Evolutionary conservation across 2,888 invertebrate genomes (phyloP).

Genomic region (Macroteleia sp.): DNA sequence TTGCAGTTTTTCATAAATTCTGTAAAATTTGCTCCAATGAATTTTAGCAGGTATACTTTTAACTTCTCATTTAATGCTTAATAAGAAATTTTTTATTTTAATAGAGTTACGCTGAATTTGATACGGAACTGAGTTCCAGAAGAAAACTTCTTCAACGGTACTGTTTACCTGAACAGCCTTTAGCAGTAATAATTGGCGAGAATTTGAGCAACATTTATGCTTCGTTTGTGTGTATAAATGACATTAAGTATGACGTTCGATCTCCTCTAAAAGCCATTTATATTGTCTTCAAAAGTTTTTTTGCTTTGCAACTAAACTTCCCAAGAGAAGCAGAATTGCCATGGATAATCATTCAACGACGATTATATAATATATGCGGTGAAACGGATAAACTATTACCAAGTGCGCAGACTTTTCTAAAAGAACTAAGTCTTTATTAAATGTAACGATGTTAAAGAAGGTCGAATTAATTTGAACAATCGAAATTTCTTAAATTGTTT

Average conservation of each 20-base stretch:
- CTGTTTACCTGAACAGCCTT: conserved; percentile 37
- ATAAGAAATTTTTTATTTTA: background rate
- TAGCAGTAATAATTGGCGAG: conserved; percentile 44
- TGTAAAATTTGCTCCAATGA: too few species aligned
- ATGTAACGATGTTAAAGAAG: too few species aligned
- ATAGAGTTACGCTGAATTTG: conserved; percentile 9
- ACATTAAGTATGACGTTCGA: conserved; percentile 24
- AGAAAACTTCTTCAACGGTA: background rate
- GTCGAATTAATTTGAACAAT: background rate
- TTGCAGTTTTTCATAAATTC: too few species aligned
- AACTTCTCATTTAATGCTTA: too few species aligned
- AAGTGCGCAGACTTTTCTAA: conserved; percentile 5
- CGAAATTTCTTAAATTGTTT: background rate
- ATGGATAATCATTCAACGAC: conserved; percentile 52
- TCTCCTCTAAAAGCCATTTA: conserved; percentile 39
- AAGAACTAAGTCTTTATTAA: background rate
- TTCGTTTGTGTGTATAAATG: conserved; percentile 52
- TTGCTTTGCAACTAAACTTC: conserved; percentile 46
- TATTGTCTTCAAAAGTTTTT: conserved; percentile 53
- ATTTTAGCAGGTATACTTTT: too few species aligned
- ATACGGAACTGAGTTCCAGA: background rate
- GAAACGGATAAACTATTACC: conserved; percentile 14
- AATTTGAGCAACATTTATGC: conserved; percentile 18
- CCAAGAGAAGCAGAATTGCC: conserved; percentile 46
- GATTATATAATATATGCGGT: conserved; percentile 36